These are phyloP conservation scores for Synergus itoensis DNA, from an alignment of 2,888 invertebrate genomes.

Conservation along the genomic window DNA sequence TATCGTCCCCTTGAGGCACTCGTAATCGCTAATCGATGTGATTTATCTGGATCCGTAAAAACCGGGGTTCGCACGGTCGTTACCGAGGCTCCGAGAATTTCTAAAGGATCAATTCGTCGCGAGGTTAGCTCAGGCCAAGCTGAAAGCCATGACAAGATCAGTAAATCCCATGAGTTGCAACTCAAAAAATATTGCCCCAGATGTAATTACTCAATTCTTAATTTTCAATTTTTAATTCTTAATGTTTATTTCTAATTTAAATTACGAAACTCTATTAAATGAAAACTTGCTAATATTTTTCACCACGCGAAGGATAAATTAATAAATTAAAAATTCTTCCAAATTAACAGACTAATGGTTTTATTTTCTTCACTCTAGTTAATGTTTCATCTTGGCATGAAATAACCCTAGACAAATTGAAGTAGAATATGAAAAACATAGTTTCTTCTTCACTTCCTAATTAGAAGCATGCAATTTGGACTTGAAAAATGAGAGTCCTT, in stretches of 20 bases:
- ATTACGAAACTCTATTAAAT: no score
- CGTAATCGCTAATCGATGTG: conserved; percentile 20
- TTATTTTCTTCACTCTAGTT: background rate
- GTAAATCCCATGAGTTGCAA: background rate
- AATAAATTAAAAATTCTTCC: background rate
- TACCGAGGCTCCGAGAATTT: background rate
- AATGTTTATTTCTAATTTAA: background rate
- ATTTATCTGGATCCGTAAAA: conserved; percentile 25
- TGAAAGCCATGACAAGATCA: background rate
- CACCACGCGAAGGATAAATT: background rate
- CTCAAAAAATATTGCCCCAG: background rate
- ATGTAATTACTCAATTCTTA: background rate
- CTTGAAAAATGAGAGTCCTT: background rate
- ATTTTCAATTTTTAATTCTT: background rate
- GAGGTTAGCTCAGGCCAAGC: background rate
- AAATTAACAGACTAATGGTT: background rate
- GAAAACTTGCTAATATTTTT: background rate
- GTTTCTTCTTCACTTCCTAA: background rate
- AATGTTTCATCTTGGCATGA: background rate
- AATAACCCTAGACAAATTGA: background rate
- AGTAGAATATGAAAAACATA: background rate
- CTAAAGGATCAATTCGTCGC: background rate
- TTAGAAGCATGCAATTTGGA: background rate
- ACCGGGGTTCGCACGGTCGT: conserved; percentile 23
- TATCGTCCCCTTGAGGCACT: conserved; percentile 8